A percentile compares a stretch with the other conserved stretches of the same genome.
Conservation (phyloP, 2,113 vertebrate genomes). For the Dolichallabes microphthalmus region DNA sequence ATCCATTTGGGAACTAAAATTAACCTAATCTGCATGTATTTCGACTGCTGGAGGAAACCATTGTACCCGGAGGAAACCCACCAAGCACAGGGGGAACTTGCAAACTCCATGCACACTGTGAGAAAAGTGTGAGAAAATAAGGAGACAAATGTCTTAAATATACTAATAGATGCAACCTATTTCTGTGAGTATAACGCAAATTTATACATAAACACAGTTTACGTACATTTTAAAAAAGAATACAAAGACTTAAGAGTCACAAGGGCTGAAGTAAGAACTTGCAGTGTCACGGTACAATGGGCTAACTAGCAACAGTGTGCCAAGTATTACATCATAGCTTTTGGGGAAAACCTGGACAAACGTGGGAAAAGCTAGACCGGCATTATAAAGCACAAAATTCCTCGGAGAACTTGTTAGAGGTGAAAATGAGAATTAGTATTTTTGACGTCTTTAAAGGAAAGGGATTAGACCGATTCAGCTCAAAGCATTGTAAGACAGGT, state of each 20-base stretch:
- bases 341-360: constrained; percentile 10
- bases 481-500: background rate
- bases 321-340: background rate
- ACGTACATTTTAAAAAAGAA: background rate
- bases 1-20: no score
- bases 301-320: background rate
- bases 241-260: background rate
- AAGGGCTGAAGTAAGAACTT: background rate
- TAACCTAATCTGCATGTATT: no score
- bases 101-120: no score
- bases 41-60: no score
- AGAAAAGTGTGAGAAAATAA: background rate
- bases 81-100: no score
- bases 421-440: constrained; percentile 7
- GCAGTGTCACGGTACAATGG: background rate
- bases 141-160: background rate
- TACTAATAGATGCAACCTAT: background rate
- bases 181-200: background rate
- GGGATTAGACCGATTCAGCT: background rate
- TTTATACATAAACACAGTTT: background rate
- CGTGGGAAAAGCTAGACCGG: background rate
- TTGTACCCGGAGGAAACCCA: no score
- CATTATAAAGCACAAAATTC: background rate
- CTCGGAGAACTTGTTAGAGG: constrained; percentile 6
- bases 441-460: constrained; percentile 3